These are phyloP conservation scores for mouse (Mus musculus) DNA, from an alignment of 2,113 vertebrate genomes.

Conservation along the genomic window GRCm39 chr4:138742001-138742500, in stretches of 20 bases:
- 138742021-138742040: neutral
- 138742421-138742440: neutral
- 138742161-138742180: neutral
- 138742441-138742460: neutral
- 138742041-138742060: neutral
- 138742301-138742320: neutral
- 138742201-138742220: neutral
- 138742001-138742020: neutral
- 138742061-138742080: neutral
- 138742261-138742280: neutral
- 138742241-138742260: neutral
- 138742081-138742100: too few species aligned
- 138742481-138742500: neutral
- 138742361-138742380: neutral
- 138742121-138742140: neutral
- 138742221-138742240: neutral
- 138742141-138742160: too few species aligned
- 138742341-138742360: neutral
- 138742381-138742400: neutral
- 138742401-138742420: neutral
- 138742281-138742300: neutral
- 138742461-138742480: neutral
- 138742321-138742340: neutral
- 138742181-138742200: neutral
- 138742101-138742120: neutral